These are phyloP conservation scores for Trogon melanurus DNA, from an alignment of 2,113 vertebrate species.

Conservation along the genomic window DNA sequence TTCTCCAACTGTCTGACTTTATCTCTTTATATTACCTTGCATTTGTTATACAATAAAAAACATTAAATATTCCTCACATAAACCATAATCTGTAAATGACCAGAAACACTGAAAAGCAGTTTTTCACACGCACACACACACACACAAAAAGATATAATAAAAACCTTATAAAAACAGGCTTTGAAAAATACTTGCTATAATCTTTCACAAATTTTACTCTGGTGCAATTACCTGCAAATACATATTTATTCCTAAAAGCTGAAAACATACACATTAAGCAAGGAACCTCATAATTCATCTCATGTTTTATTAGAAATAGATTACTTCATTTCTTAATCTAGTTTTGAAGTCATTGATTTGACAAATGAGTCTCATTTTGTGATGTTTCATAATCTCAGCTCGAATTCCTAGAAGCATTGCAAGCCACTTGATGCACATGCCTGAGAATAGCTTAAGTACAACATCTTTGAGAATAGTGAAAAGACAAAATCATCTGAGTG, in stretches of 20 bases:
- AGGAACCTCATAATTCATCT: neutral
- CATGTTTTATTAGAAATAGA: neutral
- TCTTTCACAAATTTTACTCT: neutral
- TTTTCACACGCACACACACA: neutral
- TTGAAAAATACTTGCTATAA: neutral
- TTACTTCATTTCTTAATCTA: neutral
- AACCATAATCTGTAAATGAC: neutral
- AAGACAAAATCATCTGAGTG: neutral
- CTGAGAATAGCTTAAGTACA: neutral
- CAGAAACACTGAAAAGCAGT: neutral
- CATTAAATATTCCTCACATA: neutral
- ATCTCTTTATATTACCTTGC: neutral
- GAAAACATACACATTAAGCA: neutral
- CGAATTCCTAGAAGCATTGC: neutral
- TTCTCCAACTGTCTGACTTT: neutral
- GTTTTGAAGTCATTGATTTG: neutral
- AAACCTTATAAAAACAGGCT: neutral
- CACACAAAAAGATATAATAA: no score
- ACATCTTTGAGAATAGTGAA: neutral
- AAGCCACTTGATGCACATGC: neutral
- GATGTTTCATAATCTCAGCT: neutral
- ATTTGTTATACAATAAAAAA: neutral
- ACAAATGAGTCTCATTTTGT: neutral
- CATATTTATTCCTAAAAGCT: neutral
- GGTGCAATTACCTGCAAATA: neutral